Base-by-base conservation (phyloP, 1,140 invertebrate genomes). In the Drosophila yakuba region DNA sequence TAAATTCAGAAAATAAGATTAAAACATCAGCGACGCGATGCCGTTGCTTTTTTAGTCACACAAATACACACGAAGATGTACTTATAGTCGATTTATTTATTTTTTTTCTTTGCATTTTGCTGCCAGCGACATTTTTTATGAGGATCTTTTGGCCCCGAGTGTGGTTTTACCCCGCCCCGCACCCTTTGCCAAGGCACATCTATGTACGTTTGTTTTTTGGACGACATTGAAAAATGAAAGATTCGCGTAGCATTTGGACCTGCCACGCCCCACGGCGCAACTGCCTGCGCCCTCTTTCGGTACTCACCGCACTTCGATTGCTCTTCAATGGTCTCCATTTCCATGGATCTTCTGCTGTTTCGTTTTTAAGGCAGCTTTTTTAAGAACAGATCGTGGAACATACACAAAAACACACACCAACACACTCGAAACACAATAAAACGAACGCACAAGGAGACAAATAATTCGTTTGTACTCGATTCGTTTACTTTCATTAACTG, bases 291-390 rank as follows among this genome's bases (percentile, higher is more conserved):
- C 43, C 43, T 11, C 15, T 20, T 44, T 47, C 3, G 17, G 7
- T 58, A 86, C 82, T 86, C 69, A 86, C 89, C 89, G 81, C 84
- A 66, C 67, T 91, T 91, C n/a, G 89, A 80, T 72, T 91, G 89
- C 55, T 91, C 89, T 56, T 91, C 89, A 48, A 91, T 91, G 12
- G 89, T 91, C 64, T 91, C 89, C 89, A 91, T 91, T 74, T 60
- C 60, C 47, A 64, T 61, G 66, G 52, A 71, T 69, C 54, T 52
- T 35, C 32, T 8, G 32, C 32, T 8, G 1, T 58, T n/a, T 47
- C 1, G 17, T 36, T 12, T 20, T 47, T 32, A 12, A 50, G 17
- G 59, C 59, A 25, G 4, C 23, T 25, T 25, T 25, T 25, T 25
- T 25, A 25, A 25, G 25, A 67, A 64, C 41, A 51, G 51, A 43